phyloP scores from a whole-genome alignment of 2,113 vertebrate species.

The Centropristis striata region DNA sequence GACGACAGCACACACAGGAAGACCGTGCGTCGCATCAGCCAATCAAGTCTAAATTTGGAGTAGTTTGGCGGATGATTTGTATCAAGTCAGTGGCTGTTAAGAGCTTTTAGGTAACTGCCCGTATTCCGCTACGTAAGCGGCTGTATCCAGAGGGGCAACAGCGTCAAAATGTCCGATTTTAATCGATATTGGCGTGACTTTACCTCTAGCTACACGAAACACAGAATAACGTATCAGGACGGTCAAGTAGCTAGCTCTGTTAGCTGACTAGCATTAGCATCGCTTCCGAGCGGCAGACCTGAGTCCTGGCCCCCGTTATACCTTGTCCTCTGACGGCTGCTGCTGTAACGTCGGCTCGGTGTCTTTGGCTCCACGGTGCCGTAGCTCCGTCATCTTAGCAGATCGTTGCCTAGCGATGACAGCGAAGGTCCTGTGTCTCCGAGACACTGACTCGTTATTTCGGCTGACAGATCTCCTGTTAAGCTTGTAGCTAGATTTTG shows the following conservation, averaged over 20 bases:
- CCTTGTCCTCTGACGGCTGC: constrained; percentile 85
- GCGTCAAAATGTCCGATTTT: accelerated
- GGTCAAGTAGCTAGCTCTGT: not conserved
- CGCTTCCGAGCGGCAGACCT: not conserved
- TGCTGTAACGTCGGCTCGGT: constrained; percentile 68
- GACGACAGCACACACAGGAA: constrained; percentile 39
- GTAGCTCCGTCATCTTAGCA: constrained; percentile 82
- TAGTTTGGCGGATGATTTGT: constrained; percentile 46
- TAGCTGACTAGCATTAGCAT: constrained; percentile 63
- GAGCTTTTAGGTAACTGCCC: not conserved
- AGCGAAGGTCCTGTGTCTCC: constrained; percentile 44
- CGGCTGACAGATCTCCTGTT: constrained; percentile 16
- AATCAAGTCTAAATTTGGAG: constrained; percentile 38
- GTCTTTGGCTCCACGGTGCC: constrained; percentile 82
- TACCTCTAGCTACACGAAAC: not conserved
- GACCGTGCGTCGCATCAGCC: constrained; percentile 13
- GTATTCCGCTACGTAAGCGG: not conserved
- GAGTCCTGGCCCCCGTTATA: constrained; percentile 51
- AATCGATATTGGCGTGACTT: not conserved
- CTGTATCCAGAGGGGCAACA: accelerated
- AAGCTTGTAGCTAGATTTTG: constrained; percentile 17
- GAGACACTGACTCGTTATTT: constrained; percentile 18
- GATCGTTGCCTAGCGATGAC: constrained; percentile 20
- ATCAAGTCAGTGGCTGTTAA: not conserved
- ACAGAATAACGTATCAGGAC: not conserved